Conservation (phyloP, 2,888 invertebrate genomes). For the Brachycybe producta region DNA sequence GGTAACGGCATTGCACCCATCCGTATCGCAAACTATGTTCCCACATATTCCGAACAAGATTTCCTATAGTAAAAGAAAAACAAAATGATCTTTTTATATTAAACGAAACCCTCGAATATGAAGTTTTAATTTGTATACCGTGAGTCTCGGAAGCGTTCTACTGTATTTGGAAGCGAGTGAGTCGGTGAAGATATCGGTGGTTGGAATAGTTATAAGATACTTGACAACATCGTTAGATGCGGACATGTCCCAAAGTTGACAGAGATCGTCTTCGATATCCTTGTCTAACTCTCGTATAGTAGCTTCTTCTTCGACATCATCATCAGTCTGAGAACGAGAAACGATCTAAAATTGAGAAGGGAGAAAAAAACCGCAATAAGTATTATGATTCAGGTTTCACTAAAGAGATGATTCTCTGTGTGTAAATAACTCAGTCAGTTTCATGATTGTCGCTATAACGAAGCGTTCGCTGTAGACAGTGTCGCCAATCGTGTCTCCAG, state of each 20-base stretch:
- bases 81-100: no score
- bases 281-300: constrained; percentile 24
- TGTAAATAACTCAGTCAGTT: constrained; percentile 40
- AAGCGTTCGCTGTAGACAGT: constrained; percentile 66
- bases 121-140: no score
- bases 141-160: no score
- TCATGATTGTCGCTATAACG: constrained; percentile 53
- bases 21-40: no score
- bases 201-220: no score
- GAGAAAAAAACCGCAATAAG: neutral
- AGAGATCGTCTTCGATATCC: constrained; percentile 54
- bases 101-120: no score
- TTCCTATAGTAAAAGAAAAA: no score
- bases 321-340: neutral
- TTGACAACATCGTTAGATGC: no score
- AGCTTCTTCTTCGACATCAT: constrained; percentile 17
- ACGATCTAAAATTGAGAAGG: neutral
- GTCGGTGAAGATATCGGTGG: no score
- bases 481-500: constrained; percentile 63
- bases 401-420: constrained; percentile 17
- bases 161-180: no score
- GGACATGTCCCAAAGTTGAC: constrained; percentile 75
- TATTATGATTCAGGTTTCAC: neutral
- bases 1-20: no score
- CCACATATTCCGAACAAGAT: no score